Percentiles rank a stretch among this genome's conserved stretches.
These are phyloP conservation scores for Diachrysia chrysitis DNA, from an alignment of 2,888 invertebrate genomes.

Conservation along the genomic window DNA sequence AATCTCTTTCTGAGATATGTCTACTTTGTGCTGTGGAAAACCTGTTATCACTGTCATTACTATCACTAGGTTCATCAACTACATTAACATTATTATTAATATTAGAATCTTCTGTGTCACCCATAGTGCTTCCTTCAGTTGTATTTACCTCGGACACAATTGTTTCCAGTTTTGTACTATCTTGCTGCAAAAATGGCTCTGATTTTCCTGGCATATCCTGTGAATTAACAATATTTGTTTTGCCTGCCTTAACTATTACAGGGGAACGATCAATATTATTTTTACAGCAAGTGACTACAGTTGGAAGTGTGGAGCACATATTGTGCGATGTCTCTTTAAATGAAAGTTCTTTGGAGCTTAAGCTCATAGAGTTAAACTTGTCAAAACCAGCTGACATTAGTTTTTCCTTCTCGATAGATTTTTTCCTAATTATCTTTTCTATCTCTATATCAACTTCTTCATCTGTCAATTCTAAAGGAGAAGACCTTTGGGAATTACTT, in stretches of 20 bases:
- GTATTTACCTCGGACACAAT: constrained; percentile 64
- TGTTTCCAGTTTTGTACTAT: constrained; percentile 70
- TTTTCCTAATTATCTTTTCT: constrained; percentile 90
- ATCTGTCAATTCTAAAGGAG: constrained; percentile 90
- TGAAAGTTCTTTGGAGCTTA: constrained; percentile 65
- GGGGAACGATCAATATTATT: constrained; percentile 63
- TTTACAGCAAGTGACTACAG: constrained; percentile 65
- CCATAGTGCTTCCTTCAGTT: constrained; percentile 66
- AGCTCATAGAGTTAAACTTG: constrained; percentile 61
- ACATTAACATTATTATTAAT: constrained; percentile 76
- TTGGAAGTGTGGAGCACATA: constrained; percentile 68
- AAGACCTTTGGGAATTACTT: constrained; percentile 86
- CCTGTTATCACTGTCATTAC: constrained; percentile 76
- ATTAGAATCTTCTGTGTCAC: constrained; percentile 74
- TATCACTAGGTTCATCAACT: constrained; percentile 76
- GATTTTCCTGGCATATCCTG: constrained; percentile 65
- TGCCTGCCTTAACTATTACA: constrained; percentile 61
- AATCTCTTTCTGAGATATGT: constrained; percentile 90
- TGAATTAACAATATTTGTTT: constrained; percentile 62
- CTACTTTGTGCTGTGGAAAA: constrained; percentile 80
- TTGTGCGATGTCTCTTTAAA: constrained; percentile 65
- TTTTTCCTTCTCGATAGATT: constrained; percentile 83
- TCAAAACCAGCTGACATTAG: constrained; percentile 75
- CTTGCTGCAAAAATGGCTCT: constrained; percentile 64
- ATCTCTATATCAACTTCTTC: constrained; percentile 92